Evolutionary conservation across 92 coral and sea anemone genomes (phyloP), one percentile per base, ranked within the genome.

Genomic region (Porites rus): DNA sequence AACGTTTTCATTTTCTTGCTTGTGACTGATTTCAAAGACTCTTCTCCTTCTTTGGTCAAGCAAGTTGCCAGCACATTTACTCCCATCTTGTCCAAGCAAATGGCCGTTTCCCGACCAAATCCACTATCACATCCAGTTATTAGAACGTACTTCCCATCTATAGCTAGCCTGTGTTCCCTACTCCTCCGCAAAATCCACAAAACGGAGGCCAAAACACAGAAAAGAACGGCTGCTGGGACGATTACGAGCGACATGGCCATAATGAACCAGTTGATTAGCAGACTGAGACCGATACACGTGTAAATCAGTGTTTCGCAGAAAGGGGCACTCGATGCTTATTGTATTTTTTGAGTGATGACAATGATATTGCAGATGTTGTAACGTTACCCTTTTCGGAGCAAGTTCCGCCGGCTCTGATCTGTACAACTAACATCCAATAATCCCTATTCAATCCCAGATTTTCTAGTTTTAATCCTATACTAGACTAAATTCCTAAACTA

Each of bases 61-160:
- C 96, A 95, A 24, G 94, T 83, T 62, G 96, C 98, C 71, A 95
- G 77, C 60, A 95, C 98, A 74, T 65, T 59, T 61, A 89, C 90
- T 72, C 98, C 98, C 78, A 95, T 77, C 61, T 82, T 17, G 75
- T 95, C 94, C 72, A 95, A 70, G 19, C 74, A 89, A 75, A 88
- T 89, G 82, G 94, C 92, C 6, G 87, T 78, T 72, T 78, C 80
- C 2, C 91, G 91, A 51, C 94, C 94, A 76, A 91, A 60, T 22
- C 94, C 94, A 31, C 92, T 77, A 69, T 91, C 94, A 56, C 94
- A 91, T 46, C 94, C 94, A 50, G 94, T 91, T 69, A 91, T 65
- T n/a, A 91, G 75, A n/a, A 91, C 90, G 68, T 73, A 79, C 72
- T 46, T 78, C 54, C 79, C 79, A 51, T 18, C 58, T 68, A 69